Percentiles rank a stretch among this genome's conserved stretches.
Conservation (phyloP, 30 jellyfish, hydroid and myxozoan species). For the Aurelia coerulea region DNA sequence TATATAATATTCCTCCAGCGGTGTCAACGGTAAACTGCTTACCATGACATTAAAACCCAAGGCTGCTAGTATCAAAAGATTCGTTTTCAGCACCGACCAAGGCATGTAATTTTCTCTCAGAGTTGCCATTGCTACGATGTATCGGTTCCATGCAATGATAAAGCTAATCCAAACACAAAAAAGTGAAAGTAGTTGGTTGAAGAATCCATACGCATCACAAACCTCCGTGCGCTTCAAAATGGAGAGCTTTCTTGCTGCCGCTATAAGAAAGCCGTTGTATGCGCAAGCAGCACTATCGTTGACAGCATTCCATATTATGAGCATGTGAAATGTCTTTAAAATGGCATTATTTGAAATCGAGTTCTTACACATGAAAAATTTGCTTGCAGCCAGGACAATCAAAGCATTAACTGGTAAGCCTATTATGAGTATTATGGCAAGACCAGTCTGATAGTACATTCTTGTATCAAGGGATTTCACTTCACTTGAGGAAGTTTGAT, state of each 20-base stretch:
- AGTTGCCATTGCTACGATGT: slow-evolving; percentile 11
- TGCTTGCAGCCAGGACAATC: no score
- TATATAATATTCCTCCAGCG: no score
- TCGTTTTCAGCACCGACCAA: slow-evolving; percentile 20
- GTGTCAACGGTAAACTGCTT: no score
- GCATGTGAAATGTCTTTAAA: slow-evolving; percentile 8
- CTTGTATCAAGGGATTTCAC: no score
- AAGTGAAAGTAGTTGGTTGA: not conserved
- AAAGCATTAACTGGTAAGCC: no score
- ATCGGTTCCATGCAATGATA: slow-evolving; percentile 12
- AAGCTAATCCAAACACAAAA: not conserved
- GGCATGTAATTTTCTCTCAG: not conserved
- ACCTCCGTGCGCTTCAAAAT: no score
- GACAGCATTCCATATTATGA: not conserved
- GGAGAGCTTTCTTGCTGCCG: not conserved
- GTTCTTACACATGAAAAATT: no score
- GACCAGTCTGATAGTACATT: no score
- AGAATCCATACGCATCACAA: slow-evolving; percentile 10
- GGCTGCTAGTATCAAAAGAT: not conserved
- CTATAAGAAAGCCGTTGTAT: not conserved
- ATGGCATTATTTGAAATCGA: not conserved
- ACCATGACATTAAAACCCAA: no score
- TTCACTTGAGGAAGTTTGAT: no score
- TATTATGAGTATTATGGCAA: no score
- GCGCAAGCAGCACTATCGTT: not conserved